A percentile compares a stretch with the other conserved stretches of the same genome.
Conservation (phyloP, 2,797 vertebrate species). For the Bufotes viridis region DNA sequence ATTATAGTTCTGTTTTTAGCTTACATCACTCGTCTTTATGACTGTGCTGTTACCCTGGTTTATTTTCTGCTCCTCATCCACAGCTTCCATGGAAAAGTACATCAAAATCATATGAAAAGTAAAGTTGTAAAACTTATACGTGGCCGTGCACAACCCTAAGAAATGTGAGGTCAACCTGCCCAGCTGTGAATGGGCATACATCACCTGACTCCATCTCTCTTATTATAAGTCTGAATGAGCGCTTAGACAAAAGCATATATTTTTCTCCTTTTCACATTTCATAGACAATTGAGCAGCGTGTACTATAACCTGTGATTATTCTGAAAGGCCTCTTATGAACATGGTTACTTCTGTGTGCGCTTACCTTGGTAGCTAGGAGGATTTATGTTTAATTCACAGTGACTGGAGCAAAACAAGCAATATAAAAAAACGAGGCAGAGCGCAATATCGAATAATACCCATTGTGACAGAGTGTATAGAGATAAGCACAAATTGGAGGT, state of each 20-base stretch:
- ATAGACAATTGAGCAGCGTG: neutral
- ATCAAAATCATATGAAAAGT: neutral
- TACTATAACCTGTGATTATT: slow-evolving; percentile 16
- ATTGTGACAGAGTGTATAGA: no score
- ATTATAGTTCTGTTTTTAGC: slow-evolving; percentile 36
- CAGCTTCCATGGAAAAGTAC: neutral
- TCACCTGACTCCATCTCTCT: neutral
- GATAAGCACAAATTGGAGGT: no score
- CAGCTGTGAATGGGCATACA: neutral
- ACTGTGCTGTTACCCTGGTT: neutral
- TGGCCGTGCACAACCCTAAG: neutral
- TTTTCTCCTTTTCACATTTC: neutral
- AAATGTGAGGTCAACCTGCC: neutral
- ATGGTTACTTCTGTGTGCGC: neutral
- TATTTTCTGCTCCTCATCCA: neutral
- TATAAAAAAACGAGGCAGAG: no score
- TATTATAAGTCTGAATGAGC: slow-evolving; percentile 3
- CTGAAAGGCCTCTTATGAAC: neutral
- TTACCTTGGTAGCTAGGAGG: neutral
- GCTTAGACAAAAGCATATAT: neutral
- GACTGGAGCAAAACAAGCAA: neutral
- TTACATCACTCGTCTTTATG: neutral
- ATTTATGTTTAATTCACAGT: no score
- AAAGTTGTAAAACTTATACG: neutral
- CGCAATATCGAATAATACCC: no score